These are phyloP conservation scores for Agrotis segetum DNA, from an alignment of 2,888 invertebrate genomes.

Conservation along the genomic window DNA sequence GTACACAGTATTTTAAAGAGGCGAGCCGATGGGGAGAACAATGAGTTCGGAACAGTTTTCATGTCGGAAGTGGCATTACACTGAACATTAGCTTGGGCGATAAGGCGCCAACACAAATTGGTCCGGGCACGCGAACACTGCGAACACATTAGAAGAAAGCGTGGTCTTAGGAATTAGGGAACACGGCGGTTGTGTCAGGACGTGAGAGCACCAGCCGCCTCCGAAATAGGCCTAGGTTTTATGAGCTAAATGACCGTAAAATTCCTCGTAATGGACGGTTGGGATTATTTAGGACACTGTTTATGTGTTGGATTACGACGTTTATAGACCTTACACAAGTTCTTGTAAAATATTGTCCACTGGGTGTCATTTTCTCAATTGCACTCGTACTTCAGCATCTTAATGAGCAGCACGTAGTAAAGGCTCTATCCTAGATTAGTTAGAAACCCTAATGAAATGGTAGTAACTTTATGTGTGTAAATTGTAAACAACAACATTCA, in stretches of 20 bases:
- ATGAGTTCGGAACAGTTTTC: conserved; percentile 85
- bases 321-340: conserved; percentile 44
- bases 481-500: too few relatives aligned
- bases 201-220: conserved; percentile 29
- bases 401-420: neutral
- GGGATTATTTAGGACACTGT: conserved; percentile 50
- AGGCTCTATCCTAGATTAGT: neutral
- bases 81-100: conserved; percentile 87
- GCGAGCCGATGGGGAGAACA: conserved; percentile 73
- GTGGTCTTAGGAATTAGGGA: conserved; percentile 65
- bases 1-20: conserved; percentile 76
- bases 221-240: conserved; percentile 50
- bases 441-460: neutral
- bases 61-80: conserved; percentile 89
- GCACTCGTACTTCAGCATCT: conserved; percentile 25
- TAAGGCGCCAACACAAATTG: conserved; percentile 88
- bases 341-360: conserved; percentile 44
- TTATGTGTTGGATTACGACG: conserved; percentile 53
- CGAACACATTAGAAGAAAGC: conserved; percentile 74
- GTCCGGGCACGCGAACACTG: conserved; percentile 82
- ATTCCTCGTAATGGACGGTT: conserved; percentile 35
- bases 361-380: conserved; percentile 46
- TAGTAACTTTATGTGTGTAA: too few relatives aligned
- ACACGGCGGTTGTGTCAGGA: conserved; percentile 53
- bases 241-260: conserved; percentile 51